Base-by-base conservation (phyloP, 2,113 vertebrate species). In the Pandion haliaetus region DNA sequence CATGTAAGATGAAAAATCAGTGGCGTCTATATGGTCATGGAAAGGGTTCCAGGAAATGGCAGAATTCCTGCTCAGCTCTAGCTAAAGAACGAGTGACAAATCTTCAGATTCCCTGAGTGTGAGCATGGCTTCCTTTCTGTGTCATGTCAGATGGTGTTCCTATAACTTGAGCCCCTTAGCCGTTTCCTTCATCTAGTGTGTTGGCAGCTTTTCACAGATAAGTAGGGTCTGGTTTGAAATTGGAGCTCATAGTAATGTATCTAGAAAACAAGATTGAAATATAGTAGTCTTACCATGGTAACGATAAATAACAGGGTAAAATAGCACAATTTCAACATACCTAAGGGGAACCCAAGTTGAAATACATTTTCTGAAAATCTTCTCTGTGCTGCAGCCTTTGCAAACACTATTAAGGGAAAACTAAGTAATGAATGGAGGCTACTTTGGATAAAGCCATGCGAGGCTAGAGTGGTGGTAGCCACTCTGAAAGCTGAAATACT, bases 401-500 rank as follows among this genome's bases (percentile, higher is more conserved):
- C 63, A 55, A n/a, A 14, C 0, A 2, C 32, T 38, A 2, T 13
- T 19, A 12, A 49, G n/a, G 18, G 44, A 65, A 55, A 79, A 24
- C 7, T 31, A 6, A 13, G 12, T 40, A 23, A 58, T 82, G 91
- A 91, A 72, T 72, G 69, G 57, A 86, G 59, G 65, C 52, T 86
- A 20, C 83, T 86, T 24, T n/a, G 73, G 77, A 21, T 82, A 42
- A 74, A 91, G 88, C 34, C 93, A 54, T 32, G 1, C 0, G 9
- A 94, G 83, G 94, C 73, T 81, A 61, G 65, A n/a, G 1, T 52
- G 25, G 20, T 55, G 70, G 69, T 52, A 86, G 77, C 76, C 72
- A 31, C 93, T 88, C 57, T 86, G 77, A 55, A 80, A 92, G 86
- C 87, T 90, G 79, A 47, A 92, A 71, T 91, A 38, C 63, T 78